Base-by-base conservation (phyloP, 2,888 invertebrate species). In the Buathra laborator region DNA sequence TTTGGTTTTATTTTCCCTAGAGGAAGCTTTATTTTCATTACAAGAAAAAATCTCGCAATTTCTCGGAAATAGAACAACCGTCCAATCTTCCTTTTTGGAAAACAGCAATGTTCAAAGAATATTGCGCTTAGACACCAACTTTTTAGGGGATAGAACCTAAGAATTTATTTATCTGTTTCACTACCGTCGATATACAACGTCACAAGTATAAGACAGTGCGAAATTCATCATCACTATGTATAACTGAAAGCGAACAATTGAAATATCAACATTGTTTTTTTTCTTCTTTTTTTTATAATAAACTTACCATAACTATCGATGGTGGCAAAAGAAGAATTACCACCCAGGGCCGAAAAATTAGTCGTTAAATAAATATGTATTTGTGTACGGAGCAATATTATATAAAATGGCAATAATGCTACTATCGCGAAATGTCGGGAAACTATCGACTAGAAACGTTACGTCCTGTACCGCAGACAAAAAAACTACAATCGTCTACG, bases 321-420 rank as follows among this genome's bases (percentile, higher is more conserved):
- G 53, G 64, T 75, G 70, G 53, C 70, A 79, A 79, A 64, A 79
- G 9, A 32, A 32, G 6, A 64, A 46, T 44, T 43, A 24, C 19
- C 46, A 24, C 24, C 29, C 12, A 29, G 32, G 5, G 14, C 59
- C 10, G 9, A 51, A 24, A 19, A 48, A 29, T 48, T 14, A 32
- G 48, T 68, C 48, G 10, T 10, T 46, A 46, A 67, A 84, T 80
- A 80, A 76, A 64, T 80, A 76, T 84, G 32, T 79, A 46, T 59
- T 53, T 76, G 46, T 48, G 19, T 68, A 56, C 16, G 16, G 43
- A 76, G 43, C 29, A 56, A 46, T 44, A 10, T 43, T 44, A 32
- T 77, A 59, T 43, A 68, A 68, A 75, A 59, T 46, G 43, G 10
- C 29, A 24, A 53, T 16, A 32, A 59, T 59, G 59, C 6, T 29